These are phyloP conservation scores for Priocnemis perturbator DNA, from an alignment of 2,888 invertebrate genomes.

Conservation along the genomic window DNA sequence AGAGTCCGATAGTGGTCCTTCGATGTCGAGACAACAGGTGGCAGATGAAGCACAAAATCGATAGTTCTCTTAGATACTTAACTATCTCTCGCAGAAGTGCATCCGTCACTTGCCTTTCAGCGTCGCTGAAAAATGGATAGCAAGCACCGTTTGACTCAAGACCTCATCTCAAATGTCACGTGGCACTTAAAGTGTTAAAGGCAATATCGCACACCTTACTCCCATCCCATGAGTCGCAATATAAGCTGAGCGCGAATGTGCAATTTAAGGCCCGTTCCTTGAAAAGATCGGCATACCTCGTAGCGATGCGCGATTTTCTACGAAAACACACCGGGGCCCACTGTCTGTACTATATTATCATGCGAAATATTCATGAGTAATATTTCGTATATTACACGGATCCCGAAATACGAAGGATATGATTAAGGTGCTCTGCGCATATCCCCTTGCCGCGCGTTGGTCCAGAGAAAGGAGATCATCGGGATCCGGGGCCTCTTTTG, in stretches of 20 bases:
- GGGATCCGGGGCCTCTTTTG: constrained; percentile 21
- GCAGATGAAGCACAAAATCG: constrained; percentile 13
- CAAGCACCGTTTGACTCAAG: too few relatives aligned
- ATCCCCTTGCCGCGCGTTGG: constrained; percentile 24
- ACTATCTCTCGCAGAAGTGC: too few relatives aligned
- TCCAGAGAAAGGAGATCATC: constrained; percentile 44
- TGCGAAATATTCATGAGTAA: constrained; percentile 36
- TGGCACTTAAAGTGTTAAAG: too few relatives aligned
- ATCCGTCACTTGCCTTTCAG: too few relatives aligned
- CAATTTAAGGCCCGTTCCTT: too few relatives aligned
- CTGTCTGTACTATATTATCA: constrained; percentile 2
- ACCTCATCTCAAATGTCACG: too few relatives aligned
- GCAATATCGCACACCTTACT: too few relatives aligned
- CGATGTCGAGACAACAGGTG: not conserved
- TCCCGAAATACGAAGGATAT: constrained; percentile 48
- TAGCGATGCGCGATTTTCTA: constrained; percentile 1
- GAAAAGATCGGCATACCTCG: not conserved
- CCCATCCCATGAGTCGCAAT: too few relatives aligned
- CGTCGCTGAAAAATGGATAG: too few relatives aligned
- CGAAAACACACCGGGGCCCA: not conserved
- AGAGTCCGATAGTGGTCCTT: constrained; percentile 8
- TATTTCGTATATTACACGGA: constrained; percentile 49
- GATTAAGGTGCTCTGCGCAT: constrained; percentile 40
- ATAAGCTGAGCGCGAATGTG: too few relatives aligned
- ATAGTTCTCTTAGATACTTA: too few relatives aligned